phyloP scores from a whole-genome alignment of 2,888 invertebrate genomes.

The Helobdella robusta region DNA sequence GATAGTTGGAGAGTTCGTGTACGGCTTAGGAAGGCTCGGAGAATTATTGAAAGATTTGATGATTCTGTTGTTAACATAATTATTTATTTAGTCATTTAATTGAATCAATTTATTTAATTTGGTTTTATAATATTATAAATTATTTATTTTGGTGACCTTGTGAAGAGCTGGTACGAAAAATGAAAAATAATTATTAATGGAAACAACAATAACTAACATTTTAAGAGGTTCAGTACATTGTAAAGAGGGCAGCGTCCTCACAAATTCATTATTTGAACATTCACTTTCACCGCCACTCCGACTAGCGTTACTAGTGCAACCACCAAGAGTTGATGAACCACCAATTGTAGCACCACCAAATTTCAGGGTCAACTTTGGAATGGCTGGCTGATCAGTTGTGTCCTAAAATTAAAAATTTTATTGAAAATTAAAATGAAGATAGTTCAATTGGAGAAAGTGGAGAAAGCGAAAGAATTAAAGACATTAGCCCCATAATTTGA shows the following conservation, averaged over 20 bases:
- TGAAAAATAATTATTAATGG: not conserved
- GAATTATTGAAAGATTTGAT: constrained; percentile 14
- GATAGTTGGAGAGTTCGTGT: too few species aligned
- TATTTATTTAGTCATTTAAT: not conserved
- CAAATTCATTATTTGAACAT: not conserved
- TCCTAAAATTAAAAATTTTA: not conserved
- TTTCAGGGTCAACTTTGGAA: constrained; percentile 23
- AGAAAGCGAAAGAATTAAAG: too few species aligned
- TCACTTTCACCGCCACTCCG: too few species aligned
- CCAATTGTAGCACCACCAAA: constrained; percentile 20
- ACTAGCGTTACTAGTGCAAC: too few species aligned
- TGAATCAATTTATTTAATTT: too few species aligned
- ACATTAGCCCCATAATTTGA: too few species aligned
- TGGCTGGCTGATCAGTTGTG: not conserved
- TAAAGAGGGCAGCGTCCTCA: not conserved
- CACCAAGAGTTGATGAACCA: too few species aligned
- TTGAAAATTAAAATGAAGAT: not conserved
- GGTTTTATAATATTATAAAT: too few species aligned
- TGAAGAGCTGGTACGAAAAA: not conserved
- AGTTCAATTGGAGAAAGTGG: not conserved
- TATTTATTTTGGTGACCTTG: too few species aligned
- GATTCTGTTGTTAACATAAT: constrained; percentile 1
- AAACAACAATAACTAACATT: constrained; percentile 10
- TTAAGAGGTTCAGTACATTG: constrained; percentile 9
- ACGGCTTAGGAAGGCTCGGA: too few species aligned